Evolutionary conservation across 2,797 vertebrate genomes (phyloP).

Genomic region (Sebastes kiyomatsui): DNA sequence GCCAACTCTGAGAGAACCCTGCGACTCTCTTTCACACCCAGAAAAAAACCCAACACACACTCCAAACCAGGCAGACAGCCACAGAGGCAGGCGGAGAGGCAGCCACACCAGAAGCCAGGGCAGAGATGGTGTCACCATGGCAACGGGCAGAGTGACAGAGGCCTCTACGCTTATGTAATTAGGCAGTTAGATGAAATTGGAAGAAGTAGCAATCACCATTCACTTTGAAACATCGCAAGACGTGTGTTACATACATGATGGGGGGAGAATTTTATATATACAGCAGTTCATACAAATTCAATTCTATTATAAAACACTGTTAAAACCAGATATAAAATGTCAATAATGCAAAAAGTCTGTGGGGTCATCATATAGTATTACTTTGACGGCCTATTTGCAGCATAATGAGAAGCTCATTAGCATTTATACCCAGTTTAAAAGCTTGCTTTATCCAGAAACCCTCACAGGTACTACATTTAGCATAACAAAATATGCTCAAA

Average conservation of each 20-base stretch:
- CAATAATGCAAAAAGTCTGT: background rate
- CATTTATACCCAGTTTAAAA: background rate
- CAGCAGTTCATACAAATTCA: background rate
- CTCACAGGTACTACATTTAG: too few relatives aligned
- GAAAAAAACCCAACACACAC: slow-evolving; percentile 23
- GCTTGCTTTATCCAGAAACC: too few relatives aligned
- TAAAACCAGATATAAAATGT: background rate
- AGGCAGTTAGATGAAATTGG: slow-evolving; percentile 43
- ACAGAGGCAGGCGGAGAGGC: slow-evolving; percentile 1
- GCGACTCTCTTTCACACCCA: slow-evolving; percentile 29
- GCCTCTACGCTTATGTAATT: slow-evolving; percentile 53
- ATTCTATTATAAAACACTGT: background rate
- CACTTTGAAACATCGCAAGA: slow-evolving; percentile 12
- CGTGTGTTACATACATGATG: background rate
- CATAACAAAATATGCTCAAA: too few relatives aligned
- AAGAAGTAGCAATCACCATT: slow-evolving; percentile 40
- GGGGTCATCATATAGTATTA: background rate
- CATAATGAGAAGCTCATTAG: background rate
- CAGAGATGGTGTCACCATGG: slow-evolving; percentile 62
- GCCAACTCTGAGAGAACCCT: slow-evolving; percentile 2
- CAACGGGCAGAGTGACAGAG: slow-evolving; percentile 62
- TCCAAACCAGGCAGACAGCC: slow-evolving; percentile 20
- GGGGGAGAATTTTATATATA: background rate
- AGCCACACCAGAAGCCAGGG: slow-evolving; percentile 20
- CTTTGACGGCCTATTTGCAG: background rate